Evolutionary conservation across 2,888 invertebrate species (phyloP).

Genomic region (Lydus trimaculatus): DNA sequence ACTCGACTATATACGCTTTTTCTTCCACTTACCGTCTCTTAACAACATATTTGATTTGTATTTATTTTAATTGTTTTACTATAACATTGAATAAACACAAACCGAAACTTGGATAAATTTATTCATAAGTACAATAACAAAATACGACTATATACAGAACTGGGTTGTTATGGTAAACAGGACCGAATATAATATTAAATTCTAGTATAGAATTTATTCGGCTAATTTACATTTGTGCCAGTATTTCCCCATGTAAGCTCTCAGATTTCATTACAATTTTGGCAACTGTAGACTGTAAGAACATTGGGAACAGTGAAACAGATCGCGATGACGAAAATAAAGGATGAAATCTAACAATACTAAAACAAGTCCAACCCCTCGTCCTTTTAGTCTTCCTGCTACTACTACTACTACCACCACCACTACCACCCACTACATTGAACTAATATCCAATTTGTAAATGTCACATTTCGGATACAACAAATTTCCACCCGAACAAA

Average conservation of each 20-base stretch:
- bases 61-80: constrained; percentile 11
- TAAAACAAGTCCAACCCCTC: not conserved
- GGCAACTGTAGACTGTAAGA: constrained; percentile 31
- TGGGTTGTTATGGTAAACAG: constrained; percentile 42
- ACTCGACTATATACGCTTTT: too few species aligned
- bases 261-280: constrained; percentile 45
- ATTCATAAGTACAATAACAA: constrained; percentile 40
- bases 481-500: not conserved
- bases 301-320: not conserved
- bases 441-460: constrained; percentile 6
- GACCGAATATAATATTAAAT: constrained; percentile 39
- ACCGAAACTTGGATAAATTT: constrained; percentile 37
- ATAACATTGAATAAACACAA: constrained; percentile 18
- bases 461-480: not conserved
- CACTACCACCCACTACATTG: not conserved
- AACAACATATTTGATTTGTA: not conserved
- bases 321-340: constrained; percentile 3
- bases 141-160: constrained; percentile 40
- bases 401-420: not conserved
- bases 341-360: not conserved
- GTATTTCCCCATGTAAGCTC: constrained; percentile 40
- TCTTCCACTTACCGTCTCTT: not conserved
- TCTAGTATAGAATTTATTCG: constrained; percentile 41
- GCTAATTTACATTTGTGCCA: constrained; percentile 45
- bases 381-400: not conserved